Base-by-base conservation (phyloP, 2,113 vertebrate genomes). In the Sitta europaea region DNA sequence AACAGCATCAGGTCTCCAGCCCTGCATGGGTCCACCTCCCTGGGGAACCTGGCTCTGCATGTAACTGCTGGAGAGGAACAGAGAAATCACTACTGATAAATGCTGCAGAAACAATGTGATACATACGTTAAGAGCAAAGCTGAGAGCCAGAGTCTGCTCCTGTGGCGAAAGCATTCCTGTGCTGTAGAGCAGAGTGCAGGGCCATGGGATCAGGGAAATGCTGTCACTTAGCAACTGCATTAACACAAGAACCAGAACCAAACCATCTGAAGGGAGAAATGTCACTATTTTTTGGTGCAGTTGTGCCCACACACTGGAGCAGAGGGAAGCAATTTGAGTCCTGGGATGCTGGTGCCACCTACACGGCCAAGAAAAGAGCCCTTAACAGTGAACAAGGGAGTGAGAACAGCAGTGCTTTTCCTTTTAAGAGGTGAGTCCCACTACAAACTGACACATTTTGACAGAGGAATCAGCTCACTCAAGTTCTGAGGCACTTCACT, bases 81-180 rank as follows among this genome's bases (percentile, higher is more conserved):
- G 55, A 78, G 50, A 72, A 43, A 55, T 29, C 2, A 4, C 68
- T 7, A 1, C 43, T 27, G 57, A 29, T 19, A 48, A 94, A 45
- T 0, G 2, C 55, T 29, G 53, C 72, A 67, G 73, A 21, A 88
- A 86, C 63, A 45, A n/a, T 12, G 0, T 0, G 12, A 21, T 6
- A 36, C 9, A 4, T 0, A 8, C 4, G 65, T 23, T 2, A 40
- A 43, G 82, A 61, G 73, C 76, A 80, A 67, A 63, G 73, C 76
- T 9, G 62, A 86, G 75, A 61, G 55, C 22, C 85, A 50, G 25
- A 23, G 55, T 2, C 55, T 36, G 79, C 67, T 89, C 73, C 83
- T 10, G 43, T 3, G 61, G 67, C 3, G 6, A 74, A 47, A 57
- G 76, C 61, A 75, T 53, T 77, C 55, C 0, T 0, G n/a, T 48